These are phyloP conservation scores for Pitta sordida DNA, from an alignment of 2,113 vertebrate species.

Conservation along the genomic window DNA sequence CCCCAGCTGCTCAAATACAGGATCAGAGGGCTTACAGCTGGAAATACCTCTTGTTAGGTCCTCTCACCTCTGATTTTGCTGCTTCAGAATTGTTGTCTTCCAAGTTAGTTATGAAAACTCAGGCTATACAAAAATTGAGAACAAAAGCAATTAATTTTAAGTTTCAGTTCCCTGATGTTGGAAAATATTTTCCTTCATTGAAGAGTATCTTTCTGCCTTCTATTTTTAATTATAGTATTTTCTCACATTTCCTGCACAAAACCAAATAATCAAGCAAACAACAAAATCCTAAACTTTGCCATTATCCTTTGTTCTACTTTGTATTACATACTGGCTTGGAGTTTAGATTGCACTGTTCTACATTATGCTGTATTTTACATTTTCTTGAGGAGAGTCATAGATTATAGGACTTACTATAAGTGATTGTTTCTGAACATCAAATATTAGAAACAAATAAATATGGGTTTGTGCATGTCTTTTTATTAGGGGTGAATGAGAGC, in stretches of 20 bases:
- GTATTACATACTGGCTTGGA: background rate
- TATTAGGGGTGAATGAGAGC: background rate
- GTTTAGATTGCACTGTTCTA: background rate
- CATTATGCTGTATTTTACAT: background rate
- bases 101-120: background rate
- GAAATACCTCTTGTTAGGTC: background rate
- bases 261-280: background rate
- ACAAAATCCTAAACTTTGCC: background rate
- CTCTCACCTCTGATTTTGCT: background rate
- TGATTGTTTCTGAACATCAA: background rate
- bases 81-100: background rate
- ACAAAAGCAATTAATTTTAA: background rate
- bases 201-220: background rate
- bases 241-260: background rate
- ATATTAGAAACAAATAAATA: background rate
- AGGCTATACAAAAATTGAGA: background rate
- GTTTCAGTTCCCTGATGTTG: background rate
- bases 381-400: background rate
- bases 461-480: background rate
- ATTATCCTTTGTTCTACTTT: background rate
- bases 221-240: background rate
- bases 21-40: background rate
- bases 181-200: background rate
- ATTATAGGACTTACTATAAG: background rate
- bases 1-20: background rate